A percentile compares a stretch with the other conserved stretches of the same genome.
Evolutionary conservation across 2,113 vertebrate species (phyloP).

Genomic region (Australoheros scitulus): DNA sequence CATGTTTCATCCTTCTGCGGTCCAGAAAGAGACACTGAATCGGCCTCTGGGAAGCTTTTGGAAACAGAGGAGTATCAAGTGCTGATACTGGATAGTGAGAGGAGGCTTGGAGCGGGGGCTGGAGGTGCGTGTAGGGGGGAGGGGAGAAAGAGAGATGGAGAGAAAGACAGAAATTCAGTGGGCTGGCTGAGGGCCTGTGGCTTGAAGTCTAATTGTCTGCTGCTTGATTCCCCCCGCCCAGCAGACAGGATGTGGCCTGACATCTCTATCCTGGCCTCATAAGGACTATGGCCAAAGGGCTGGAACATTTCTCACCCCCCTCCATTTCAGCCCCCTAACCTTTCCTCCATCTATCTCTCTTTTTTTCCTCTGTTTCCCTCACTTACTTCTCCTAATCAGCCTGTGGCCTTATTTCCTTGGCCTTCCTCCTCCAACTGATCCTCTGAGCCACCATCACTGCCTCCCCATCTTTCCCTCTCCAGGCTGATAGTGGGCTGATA

Average conservation of each 20-base stretch:
- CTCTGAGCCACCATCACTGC: slow-evolving; percentile 28
- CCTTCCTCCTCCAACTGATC: slow-evolving; percentile 24
- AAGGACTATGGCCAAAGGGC: slow-evolving; percentile 55
- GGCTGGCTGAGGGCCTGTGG: slow-evolving; percentile 50
- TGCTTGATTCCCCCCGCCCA: slow-evolving; percentile 34
- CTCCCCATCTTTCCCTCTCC: slow-evolving; percentile 42
- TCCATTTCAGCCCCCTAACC: slow-evolving; percentile 24
- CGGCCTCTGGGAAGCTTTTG: slow-evolving; percentile 67
- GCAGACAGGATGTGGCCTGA: slow-evolving; percentile 70
- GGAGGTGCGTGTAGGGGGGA: not conserved
- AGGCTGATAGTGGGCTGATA: slow-evolving; percentile 62
- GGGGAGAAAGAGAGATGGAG: slow-evolving; percentile 26
- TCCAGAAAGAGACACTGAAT: slow-evolving; percentile 69
- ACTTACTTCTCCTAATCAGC: slow-evolving; percentile 27
- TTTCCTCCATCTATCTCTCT: slow-evolving; percentile 46
- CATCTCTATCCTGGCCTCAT: slow-evolving; percentile 65
- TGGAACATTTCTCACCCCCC: slow-evolving; percentile 53
- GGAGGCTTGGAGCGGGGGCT: slow-evolving; percentile 23
- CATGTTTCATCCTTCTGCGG: slow-evolving; percentile 36
- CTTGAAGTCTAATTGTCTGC: slow-evolving; percentile 62
- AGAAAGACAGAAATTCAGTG: slow-evolving; percentile 49
- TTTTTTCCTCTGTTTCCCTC: slow-evolving; percentile 26
- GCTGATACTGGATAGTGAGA: slow-evolving; percentile 69
- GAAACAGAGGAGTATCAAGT: slow-evolving; percentile 56
- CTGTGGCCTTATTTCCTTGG: slow-evolving; percentile 36